These are phyloP conservation scores for Malurus leucopterus DNA, from an alignment of 2,797 vertebrate genomes.

Conservation along the genomic window DNA sequence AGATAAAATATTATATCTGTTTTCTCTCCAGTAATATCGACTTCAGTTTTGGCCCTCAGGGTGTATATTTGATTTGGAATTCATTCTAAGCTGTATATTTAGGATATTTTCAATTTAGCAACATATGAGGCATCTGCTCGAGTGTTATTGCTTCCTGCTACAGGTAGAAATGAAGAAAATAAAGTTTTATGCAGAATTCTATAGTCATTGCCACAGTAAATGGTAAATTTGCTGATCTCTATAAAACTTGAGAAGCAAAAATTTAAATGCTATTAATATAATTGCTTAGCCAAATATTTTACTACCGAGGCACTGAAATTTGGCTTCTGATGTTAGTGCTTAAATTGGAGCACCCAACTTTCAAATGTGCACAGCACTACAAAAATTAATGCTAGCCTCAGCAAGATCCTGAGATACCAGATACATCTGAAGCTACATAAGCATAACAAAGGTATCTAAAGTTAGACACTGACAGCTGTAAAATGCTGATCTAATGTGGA, in stretches of 20 bases:
- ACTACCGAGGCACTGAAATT: neutral
- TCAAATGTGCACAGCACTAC: neutral
- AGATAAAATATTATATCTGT: neutral
- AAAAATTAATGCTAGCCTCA: neutral
- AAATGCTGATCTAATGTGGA: neutral
- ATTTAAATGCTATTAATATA: neutral
- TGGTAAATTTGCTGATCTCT: neutral
- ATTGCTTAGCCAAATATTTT: neutral
- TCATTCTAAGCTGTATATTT: neutral
- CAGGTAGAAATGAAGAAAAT: neutral
- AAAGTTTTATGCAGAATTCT: neutral
- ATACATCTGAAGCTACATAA: neutral
- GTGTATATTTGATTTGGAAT: neutral
- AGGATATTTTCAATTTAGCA: neutral
- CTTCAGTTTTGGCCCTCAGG: neutral
- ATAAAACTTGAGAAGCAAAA: neutral
- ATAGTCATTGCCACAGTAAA: neutral
- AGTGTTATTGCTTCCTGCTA: neutral
- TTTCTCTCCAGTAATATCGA: neutral
- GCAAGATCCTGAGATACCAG: neutral
- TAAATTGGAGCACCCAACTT: neutral
- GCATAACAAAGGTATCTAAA: neutral
- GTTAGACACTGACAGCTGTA: neutral
- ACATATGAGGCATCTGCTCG: neutral
- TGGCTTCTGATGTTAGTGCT: neutral